Percentiles rank a stretch among this genome's conserved stretches.
Conservation (phyloP, 2,888 invertebrate genomes). For the Alviniconcha strummeri region DNA sequence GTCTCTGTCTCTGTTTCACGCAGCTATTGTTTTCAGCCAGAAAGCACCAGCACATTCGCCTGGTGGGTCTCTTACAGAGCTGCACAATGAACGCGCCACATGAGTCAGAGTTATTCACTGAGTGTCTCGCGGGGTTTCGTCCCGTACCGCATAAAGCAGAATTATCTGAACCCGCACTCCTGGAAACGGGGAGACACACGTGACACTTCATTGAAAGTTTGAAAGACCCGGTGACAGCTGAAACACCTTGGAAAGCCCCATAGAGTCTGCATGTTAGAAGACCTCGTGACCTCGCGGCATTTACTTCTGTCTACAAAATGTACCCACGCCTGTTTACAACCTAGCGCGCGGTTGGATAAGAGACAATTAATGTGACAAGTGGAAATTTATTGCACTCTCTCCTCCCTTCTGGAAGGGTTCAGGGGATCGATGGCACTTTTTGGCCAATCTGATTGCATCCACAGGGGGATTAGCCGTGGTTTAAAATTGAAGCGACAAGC, state of each 20-base stretch:
- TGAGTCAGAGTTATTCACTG: too few relatives aligned
- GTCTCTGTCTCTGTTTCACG: too few relatives aligned
- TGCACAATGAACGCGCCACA: too few relatives aligned
- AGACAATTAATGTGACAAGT: neutral
- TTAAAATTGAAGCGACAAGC: neutral
- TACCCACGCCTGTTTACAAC: neutral
- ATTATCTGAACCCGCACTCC: too few relatives aligned
- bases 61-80: too few relatives aligned
- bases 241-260: too few relatives aligned
- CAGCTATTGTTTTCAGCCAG: too few relatives aligned
- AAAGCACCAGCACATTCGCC: too few relatives aligned
- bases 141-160: too few relatives aligned
- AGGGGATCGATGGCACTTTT: slow-evolving; percentile 8
- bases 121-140: too few relatives aligned
- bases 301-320: neutral
- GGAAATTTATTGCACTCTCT: neutral
- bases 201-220: neutral
- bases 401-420: neutral
- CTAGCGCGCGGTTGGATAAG: neutral
- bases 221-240: neutral
- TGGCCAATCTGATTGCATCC: neutral
- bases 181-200: neutral
- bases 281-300: neutral
- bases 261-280: neutral
- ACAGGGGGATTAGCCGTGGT: neutral